Percentiles rank a stretch among this genome's conserved stretches.
Evolutionary conservation across 2,797 vertebrate species (phyloP).

Genomic region (Anomalospiza imberbis): DNA sequence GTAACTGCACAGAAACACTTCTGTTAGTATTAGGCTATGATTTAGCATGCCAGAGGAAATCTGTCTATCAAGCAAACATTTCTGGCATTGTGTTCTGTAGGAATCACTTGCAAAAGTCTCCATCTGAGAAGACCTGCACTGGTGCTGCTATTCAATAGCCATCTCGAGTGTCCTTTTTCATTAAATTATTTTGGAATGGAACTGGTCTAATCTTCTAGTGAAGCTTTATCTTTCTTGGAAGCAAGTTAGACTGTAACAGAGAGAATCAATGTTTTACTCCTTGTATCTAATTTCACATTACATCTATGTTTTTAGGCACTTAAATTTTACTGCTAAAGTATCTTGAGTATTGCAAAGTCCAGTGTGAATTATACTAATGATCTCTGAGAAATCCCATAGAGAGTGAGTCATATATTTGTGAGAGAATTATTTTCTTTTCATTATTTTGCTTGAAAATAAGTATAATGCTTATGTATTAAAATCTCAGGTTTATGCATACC

Average conservation of each 20-base stretch:
- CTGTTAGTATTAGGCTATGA: neutral
- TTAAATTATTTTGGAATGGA: constrained; percentile 24
- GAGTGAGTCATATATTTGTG: neutral
- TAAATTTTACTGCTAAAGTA: constrained; percentile 25
- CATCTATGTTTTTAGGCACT: constrained; percentile 23
- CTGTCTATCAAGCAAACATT: neutral
- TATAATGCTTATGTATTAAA: constrained; percentile 24
- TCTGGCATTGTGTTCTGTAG: neutral
- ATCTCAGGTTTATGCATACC: neutral
- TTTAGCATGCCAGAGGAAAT: neutral
- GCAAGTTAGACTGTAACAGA: constrained; percentile 18
- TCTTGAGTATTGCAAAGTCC: neutral
- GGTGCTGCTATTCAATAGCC: neutral
- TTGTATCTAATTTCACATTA: constrained; percentile 41
- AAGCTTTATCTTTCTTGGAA: constrained; percentile 41
- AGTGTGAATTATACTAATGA: constrained; percentile 10
- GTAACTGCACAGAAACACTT: neutral
- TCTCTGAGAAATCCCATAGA: neutral
- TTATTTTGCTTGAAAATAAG: constrained; percentile 47
- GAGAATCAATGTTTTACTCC: constrained; percentile 39
- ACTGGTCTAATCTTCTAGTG: neutral
- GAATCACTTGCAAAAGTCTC: neutral
- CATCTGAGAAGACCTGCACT: neutral
- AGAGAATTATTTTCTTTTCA: neutral
- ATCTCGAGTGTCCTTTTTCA: neutral